Conservation (phyloP, 2,888 invertebrate species). For the Petrophora chlorosata region DNA sequence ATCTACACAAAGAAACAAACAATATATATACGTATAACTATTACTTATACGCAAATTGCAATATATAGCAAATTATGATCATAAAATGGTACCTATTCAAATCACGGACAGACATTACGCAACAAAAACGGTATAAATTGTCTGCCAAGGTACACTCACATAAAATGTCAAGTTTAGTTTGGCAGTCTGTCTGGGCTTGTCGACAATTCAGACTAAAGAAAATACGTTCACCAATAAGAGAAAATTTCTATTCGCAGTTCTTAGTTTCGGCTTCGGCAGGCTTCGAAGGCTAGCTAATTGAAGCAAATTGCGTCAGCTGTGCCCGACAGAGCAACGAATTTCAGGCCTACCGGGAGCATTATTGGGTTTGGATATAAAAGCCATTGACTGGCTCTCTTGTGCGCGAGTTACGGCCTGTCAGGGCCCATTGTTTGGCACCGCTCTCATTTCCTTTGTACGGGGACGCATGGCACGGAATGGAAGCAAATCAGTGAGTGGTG, state of each 20-base stretch:
- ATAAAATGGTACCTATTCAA: too few species aligned
- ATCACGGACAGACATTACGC: too few species aligned
- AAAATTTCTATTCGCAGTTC: conserved; percentile 19
- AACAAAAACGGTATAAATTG: too few species aligned
- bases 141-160: too few species aligned
- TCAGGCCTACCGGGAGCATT: conserved; percentile 28
- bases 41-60: too few species aligned
- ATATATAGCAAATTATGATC: too few species aligned
- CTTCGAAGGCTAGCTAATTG: conserved; percentile 32
- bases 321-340: conserved; percentile 33
- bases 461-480: conserved; percentile 23
- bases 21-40: too few species aligned
- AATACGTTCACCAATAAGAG: not conserved
- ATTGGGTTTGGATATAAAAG: conserved; percentile 34
- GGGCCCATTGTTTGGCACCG: conserved; percentile 36
- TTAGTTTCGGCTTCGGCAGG: conserved; percentile 25
- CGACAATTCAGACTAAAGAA: too few species aligned
- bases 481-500: conserved; percentile 19
- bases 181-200: too few species aligned
- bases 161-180: too few species aligned
- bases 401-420: conserved; percentile 30
- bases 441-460: conserved; percentile 36
- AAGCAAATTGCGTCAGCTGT: conserved; percentile 42
- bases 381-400: conserved; percentile 32
- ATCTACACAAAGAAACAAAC: too few species aligned